phyloP scores from a whole-genome alignment of 1,140 invertebrate species.

The Centruroides sculpturatus region DNA sequence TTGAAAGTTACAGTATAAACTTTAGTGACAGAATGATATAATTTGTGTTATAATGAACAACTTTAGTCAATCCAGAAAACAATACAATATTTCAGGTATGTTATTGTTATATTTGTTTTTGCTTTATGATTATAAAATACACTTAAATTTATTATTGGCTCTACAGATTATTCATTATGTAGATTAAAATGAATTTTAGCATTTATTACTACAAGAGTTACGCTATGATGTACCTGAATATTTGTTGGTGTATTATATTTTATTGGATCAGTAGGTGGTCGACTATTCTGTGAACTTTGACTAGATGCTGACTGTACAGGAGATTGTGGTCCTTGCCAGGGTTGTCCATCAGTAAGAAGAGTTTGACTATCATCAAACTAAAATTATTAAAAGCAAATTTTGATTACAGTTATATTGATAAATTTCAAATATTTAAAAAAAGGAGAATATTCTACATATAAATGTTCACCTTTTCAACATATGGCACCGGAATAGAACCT shows the following conservation, averaged over 20 bases:
- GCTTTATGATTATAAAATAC: too few species aligned
- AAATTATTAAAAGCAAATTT: background rate
- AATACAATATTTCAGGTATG: too few species aligned
- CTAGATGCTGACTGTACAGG: background rate
- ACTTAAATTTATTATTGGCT: too few species aligned
- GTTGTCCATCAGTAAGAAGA: too few species aligned
- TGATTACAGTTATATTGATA: background rate
- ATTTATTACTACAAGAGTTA: background rate
- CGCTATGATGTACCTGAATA: constrained; percentile 5
- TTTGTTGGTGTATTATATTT: constrained; percentile 15
- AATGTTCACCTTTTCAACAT: constrained; percentile 46
- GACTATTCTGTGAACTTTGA: constrained; percentile 7
- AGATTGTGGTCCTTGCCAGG: background rate
- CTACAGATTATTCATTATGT: too few species aligned
- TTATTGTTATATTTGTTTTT: too few species aligned
- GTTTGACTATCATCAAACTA: background rate
- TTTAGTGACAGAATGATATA: too few species aligned
- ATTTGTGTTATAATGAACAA: too few species aligned
- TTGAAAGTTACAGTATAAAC: too few species aligned
- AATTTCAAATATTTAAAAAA: background rate
- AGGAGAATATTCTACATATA: background rate
- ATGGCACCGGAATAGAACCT: constrained; percentile 91
- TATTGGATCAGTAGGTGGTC: constrained; percentile 13
- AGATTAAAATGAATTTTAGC: too few species aligned
- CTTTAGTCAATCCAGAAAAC: too few species aligned